A percentile compares a stretch with the other conserved stretches of the same genome.
Conservation (phyloP, 92 coral and sea anemone genomes). For the Heliopora coerulea region DNA sequence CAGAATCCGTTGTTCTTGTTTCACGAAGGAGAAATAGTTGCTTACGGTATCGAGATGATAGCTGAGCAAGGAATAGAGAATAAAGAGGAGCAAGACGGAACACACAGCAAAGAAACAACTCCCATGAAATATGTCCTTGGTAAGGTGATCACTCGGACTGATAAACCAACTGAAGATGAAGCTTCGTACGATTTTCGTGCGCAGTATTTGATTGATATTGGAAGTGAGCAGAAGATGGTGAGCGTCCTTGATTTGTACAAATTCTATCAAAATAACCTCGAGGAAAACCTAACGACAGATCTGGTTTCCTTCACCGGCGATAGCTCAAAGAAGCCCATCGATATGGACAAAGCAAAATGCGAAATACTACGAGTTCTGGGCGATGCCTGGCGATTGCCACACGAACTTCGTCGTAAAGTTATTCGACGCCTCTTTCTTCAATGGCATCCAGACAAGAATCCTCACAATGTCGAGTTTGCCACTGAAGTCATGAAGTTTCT, state of each 20-base stretch:
- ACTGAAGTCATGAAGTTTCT: conserved; percentile 88
- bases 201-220: conserved; percentile 83
- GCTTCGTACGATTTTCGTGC: conserved; percentile 62
- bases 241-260: conserved; percentile 91
- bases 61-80: too few relatives aligned
- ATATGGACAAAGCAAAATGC: conserved; percentile 66
- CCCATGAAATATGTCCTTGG: conserved; percentile 47
- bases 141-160: conserved; percentile 64
- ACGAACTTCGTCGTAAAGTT: conserved; percentile 77
- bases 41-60: conserved; percentile 53
- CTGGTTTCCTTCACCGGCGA: conserved; percentile 70
- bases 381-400: conserved; percentile 92
- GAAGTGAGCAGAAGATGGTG: conserved; percentile 81
- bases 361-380: conserved; percentile 83
- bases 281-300: conserved; percentile 57
- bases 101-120: not conserved
- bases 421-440: conserved; percentile 79
- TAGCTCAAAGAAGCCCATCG: conserved; percentile 58
- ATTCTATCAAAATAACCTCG: conserved; percentile 71
- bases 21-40: conserved; percentile 94
- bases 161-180: conserved; percentile 34
- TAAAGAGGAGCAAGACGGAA: too few relatives aligned
- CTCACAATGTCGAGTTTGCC: conserved; percentile 72
- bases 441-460: conserved; percentile 99
- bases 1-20: conserved; percentile 87